phyloP scores from a whole-genome alignment of 1,140 invertebrate genomes.

The Trichonephila clavipes region DNA sequence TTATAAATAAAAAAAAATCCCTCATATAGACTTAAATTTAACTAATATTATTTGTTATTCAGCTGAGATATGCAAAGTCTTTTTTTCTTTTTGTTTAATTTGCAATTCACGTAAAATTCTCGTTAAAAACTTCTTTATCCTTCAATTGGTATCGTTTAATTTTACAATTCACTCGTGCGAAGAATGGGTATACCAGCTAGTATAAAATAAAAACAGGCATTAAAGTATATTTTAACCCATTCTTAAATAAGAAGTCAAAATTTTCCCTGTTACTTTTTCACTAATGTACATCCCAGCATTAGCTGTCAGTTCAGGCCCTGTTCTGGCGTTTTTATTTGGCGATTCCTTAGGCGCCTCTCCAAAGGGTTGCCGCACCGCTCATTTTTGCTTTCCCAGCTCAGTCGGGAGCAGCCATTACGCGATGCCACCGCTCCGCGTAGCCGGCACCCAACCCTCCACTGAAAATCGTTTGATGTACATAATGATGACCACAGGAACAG shows the following conservation, averaged over 20 bases:
- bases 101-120: no score
- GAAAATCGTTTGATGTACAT: slow-evolving; percentile 25
- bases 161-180: no score
- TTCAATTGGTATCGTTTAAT: no score
- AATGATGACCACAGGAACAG: slow-evolving; percentile 33
- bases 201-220: no score
- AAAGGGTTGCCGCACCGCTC: neutral
- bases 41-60: no score
- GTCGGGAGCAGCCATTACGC: neutral
- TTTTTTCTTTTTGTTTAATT: no score
- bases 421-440: neutral
- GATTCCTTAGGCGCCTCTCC: neutral
- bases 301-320: neutral
- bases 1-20: no score
- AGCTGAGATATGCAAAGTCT: no score
- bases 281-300: neutral
- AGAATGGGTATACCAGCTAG: no score
- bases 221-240: no score
- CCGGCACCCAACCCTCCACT: neutral
- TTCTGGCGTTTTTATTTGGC: neutral
- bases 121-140: no score
- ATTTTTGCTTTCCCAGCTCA: neutral
- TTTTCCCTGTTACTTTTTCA: neutral
- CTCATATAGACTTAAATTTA: no score
- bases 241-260: neutral